phyloP scores from a whole-genome alignment of 2,797 vertebrate genomes.

The Takifugu rubripes region DNA sequence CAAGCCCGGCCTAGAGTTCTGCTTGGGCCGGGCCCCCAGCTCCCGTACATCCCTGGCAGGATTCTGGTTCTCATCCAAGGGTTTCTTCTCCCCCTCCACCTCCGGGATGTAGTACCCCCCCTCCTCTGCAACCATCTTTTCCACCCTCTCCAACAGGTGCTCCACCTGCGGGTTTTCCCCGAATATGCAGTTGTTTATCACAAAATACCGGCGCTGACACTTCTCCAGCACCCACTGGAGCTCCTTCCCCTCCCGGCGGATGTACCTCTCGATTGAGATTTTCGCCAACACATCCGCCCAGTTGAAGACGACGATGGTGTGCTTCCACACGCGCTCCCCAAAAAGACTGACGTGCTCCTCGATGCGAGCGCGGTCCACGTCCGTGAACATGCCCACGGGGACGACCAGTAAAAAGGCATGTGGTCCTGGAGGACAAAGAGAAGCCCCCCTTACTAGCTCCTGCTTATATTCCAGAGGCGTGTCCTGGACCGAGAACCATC shows the following conservation, averaged over 20 bases:
- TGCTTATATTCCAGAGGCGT: slow-evolving; percentile 65
- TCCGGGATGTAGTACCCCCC: slow-evolving; percentile 57
- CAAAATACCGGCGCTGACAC: slow-evolving; percentile 74
- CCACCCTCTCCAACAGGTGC: slow-evolving; percentile 71
- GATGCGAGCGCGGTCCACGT: slow-evolving; percentile 70
- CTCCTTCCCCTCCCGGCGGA: slow-evolving; percentile 75
- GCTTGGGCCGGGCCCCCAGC: slow-evolving; percentile 74
- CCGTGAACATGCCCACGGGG: slow-evolving; percentile 79
- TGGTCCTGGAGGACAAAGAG: slow-evolving; percentile 74
- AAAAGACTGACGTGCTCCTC: slow-evolving; percentile 77
- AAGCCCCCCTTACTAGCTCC: slow-evolving; percentile 67
- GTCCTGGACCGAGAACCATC: slow-evolving; percentile 76
- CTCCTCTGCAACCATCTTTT: slow-evolving; percentile 75
- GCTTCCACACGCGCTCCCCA: slow-evolving; percentile 72
- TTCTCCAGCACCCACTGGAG: slow-evolving; percentile 77
- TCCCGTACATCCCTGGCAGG: slow-evolving; percentile 48
- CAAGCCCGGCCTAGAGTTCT: slow-evolving; percentile 58
- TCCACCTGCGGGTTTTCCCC: slow-evolving; percentile 74
- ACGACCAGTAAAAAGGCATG: slow-evolving; percentile 78
- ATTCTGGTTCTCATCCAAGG: slow-evolving; percentile 55
- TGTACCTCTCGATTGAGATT: slow-evolving; percentile 77
- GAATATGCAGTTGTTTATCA: slow-evolving; percentile 77
- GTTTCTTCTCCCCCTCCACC: slow-evolving; percentile 42
- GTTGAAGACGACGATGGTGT: slow-evolving; percentile 78
- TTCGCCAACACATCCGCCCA: slow-evolving; percentile 74